Evolutionary conservation across 2,888 invertebrate species (phyloP), one percentile per base, ranked within the genome.

Genomic region (Marasmarcha lunaedactyla): DNA sequence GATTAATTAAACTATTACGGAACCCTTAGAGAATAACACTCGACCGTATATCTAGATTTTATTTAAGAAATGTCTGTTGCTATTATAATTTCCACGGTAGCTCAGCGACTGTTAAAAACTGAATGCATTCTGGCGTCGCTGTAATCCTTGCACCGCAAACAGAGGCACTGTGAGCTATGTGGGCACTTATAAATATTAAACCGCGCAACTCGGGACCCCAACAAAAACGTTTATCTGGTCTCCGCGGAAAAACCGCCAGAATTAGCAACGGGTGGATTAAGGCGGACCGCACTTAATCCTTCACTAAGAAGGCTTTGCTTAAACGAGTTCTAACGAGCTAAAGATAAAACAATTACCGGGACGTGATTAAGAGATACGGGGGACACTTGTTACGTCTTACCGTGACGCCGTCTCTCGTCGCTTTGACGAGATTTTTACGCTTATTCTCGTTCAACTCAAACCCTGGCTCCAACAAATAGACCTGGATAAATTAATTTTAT

Each of bases 311-410:
- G 83, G 79, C 83, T 83, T 81, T 83, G 71, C 79, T 83, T 81
- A 81, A 83, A 81, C 81, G 81, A 81, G 81, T 81, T 77, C 79
- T 83, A 83, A 81, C 81, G 81, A 81, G 81, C 83, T 78, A 71
- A 72, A 79, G 83, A 83, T 83, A 81, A 83, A 83, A 83, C 83
- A 83, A 83, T 83, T 83, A 83, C 74, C 66, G 63, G 52, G 65
- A 65, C 73, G 77, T 79, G 79, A 83, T 83, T 81, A 81, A 81
- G 78, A 81, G 78, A 78, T 78, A 77, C 76, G 61, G 66, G 61
- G 63, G 77, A 78, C 79, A 81, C 83, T 83, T 81, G 83, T 83
- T 81, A 81, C 81, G 63, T 71, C 73, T 76, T 70, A 68, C 59
- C 59, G 59, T 57, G 64, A 59, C 50, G 49, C 47, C 49, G 46